phyloP scores from a whole-genome alignment of 37 sponge, comb jelly and placozoan species.

The Chondrilla cf. caribensis region DNA sequence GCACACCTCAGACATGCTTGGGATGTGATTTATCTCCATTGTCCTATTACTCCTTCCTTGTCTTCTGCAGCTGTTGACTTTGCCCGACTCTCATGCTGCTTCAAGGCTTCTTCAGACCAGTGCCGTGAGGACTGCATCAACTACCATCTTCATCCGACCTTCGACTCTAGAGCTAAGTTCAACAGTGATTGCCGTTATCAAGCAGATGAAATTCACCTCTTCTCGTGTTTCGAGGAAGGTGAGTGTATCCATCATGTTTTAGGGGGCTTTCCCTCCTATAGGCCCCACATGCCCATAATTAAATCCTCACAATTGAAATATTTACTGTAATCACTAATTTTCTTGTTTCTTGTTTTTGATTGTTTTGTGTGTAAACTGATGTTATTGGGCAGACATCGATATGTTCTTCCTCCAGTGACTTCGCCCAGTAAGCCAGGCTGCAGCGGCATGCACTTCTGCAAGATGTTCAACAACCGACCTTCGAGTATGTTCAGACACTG shows the following conservation, averaged over 20 bases:
- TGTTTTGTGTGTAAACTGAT: no score
- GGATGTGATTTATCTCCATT: no score
- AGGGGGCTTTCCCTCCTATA: no score
- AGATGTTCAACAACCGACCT: conserved; percentile 1
- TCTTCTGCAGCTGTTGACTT: background rate
- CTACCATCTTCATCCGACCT: background rate
- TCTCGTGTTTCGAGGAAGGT: conserved; percentile 13
- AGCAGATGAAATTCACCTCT: background rate
- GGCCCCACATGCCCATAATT: no score
- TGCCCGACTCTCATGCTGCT: background rate
- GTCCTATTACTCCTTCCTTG: background rate
- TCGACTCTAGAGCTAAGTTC: background rate
- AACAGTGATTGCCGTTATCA: background rate
- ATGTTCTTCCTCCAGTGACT: background rate
- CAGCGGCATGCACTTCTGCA: background rate
- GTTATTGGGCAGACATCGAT: no score
- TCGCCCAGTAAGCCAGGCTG: conserved; percentile 15
- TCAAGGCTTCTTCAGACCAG: background rate
- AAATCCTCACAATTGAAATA: no score
- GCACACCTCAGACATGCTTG: no score
- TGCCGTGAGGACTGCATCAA: conserved; percentile 12
- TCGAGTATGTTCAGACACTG: background rate
- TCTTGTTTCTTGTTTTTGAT: no score
- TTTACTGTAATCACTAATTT: no score
- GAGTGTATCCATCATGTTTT: background rate